Conservation (phyloP, 2,113 vertebrate genomes). For the Macrotis lagotis region DNA sequence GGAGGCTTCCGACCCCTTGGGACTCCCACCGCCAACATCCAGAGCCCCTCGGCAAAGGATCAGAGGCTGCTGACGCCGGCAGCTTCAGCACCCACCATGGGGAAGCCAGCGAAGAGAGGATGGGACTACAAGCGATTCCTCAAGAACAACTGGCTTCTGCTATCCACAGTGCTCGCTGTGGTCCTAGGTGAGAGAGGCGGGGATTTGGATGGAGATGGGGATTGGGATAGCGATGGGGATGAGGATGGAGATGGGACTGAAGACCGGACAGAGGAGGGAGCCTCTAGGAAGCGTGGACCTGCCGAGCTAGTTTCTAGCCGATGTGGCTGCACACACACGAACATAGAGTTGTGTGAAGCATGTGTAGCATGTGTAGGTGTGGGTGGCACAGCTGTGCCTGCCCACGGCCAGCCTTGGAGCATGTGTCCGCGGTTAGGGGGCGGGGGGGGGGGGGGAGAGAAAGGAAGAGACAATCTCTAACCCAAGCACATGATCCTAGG, state of each 20-base stretch:
- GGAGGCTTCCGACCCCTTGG: background rate
- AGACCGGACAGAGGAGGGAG: background rate
- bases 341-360: background rate
- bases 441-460: no score
- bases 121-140: constrained; percentile 84
- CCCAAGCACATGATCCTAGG: background rate
- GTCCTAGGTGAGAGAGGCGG: constrained; percentile 87
- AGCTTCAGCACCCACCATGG: constrained; percentile 77
- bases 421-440: background rate
- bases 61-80: constrained; percentile 69
- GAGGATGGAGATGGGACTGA: background rate
- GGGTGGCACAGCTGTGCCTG: background rate
- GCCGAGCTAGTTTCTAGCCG: background rate
- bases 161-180: constrained; percentile 91
- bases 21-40: constrained; percentile 72
- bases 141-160: constrained; percentile 92
- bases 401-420: background rate
- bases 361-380: background rate
- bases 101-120: constrained; percentile 82
- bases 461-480: background rate
- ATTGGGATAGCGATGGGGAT: background rate
- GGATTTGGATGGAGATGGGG: background rate
- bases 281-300: background rate
- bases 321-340: background rate
- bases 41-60: constrained; percentile 78